Conservation (phyloP, 2,797 vertebrate genomes). For the Crypturellus tataupa region DNA sequence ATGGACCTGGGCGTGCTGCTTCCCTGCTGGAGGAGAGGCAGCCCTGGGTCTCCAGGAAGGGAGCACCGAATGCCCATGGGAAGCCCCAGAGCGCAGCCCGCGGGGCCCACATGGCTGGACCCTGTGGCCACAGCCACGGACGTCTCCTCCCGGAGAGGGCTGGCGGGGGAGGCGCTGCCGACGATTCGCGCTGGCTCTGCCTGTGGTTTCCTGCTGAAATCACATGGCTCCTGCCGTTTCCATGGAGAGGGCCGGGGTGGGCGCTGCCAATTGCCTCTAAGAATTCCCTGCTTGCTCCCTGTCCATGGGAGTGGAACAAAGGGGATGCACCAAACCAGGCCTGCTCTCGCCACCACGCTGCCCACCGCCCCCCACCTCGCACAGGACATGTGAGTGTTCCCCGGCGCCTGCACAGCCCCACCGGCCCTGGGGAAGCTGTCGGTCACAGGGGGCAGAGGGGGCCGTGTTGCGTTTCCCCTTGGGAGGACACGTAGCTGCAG, state of each 20-base stretch:
- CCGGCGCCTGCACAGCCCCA: not conserved
- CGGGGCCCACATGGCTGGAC: too few relatives aligned
- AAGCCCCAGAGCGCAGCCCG: too few relatives aligned
- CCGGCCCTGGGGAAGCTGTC: too few relatives aligned
- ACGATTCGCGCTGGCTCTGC: slow-evolving; percentile 41
- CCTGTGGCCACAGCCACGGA: too few relatives aligned
- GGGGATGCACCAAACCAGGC: slow-evolving; percentile 54
- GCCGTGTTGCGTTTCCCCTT: too few relatives aligned
- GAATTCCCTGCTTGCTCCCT: slow-evolving; percentile 60
- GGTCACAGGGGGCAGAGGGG: not conserved
- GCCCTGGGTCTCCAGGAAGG: too few relatives aligned
- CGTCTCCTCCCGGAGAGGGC: not conserved
- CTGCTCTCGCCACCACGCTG: not conserved
- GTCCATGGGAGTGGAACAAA: slow-evolving; percentile 77
- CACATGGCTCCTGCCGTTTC: slow-evolving; percentile 77
- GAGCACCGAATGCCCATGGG: too few relatives aligned
- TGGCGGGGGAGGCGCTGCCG: not conserved
- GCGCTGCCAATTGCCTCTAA: slow-evolving; percentile 54
- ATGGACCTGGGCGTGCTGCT: not conserved
- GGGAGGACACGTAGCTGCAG: too few relatives aligned
- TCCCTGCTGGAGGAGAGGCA: not conserved
- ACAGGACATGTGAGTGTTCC: slow-evolving; percentile 62
- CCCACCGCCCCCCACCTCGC: not conserved
- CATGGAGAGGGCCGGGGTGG: slow-evolving; percentile 75
- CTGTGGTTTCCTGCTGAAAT: slow-evolving; percentile 69